phyloP scores from a whole-genome alignment of 2,113 vertebrate genomes.

The Antechinus flavipes region DNA sequence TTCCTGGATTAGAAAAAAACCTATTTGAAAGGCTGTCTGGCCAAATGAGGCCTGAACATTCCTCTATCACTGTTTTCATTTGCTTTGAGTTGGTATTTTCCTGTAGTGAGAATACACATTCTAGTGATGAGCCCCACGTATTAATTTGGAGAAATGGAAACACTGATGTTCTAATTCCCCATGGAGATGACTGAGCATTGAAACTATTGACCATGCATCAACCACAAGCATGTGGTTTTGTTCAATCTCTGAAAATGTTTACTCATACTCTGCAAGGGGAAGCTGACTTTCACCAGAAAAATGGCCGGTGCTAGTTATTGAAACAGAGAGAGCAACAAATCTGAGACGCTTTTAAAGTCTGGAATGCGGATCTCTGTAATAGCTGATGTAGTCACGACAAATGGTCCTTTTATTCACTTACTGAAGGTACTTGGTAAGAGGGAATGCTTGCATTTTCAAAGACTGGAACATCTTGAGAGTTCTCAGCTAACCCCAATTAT shows the following conservation, averaged over 20 bases:
- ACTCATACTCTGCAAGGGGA: conserved; percentile 62
- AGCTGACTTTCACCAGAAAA: conserved; percentile 48
- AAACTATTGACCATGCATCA: not conserved
- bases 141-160: conserved; percentile 68
- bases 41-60: conserved; percentile 60
- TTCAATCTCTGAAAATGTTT: conserved; percentile 62
- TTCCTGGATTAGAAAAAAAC: not conserved
- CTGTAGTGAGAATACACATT: conserved; percentile 55
- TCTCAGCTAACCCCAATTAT: not conserved
- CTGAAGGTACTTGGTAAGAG: conserved; percentile 42
- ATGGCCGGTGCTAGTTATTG: conserved; percentile 63
- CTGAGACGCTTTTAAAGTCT: conserved; percentile 58
- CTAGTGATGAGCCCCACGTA: conserved; percentile 59
- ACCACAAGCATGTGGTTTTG: conserved; percentile 53
- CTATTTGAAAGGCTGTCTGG: conserved; percentile 45
- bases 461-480: conserved; percentile 14
- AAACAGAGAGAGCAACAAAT: conserved; percentile 58
- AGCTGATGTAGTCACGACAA: conserved; percentile 65
- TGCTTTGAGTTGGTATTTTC: conserved; percentile 52
- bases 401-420: conserved; percentile 60
- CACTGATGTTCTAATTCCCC: conserved; percentile 75
- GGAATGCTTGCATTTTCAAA: conserved; percentile 34
- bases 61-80: conserved; percentile 58
- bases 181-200: conserved; percentile 16
- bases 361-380: conserved; percentile 63